These are phyloP conservation scores for Acronicta leporina DNA, from an alignment of 2,888 invertebrate species.

Conservation along the genomic window DNA sequence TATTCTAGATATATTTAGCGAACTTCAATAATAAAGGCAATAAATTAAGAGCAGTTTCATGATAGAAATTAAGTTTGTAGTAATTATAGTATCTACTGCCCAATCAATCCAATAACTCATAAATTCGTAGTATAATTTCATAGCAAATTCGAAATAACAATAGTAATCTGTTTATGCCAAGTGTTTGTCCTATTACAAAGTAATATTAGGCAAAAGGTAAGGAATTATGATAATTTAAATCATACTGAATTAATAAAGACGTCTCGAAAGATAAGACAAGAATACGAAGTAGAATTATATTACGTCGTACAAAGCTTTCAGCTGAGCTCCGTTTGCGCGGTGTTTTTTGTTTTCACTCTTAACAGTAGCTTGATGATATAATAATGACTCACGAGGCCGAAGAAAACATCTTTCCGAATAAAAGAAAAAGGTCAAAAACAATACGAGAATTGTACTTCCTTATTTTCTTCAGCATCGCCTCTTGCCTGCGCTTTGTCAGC, in stretches of 20 bases:
- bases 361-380: constrained; percentile 53
- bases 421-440: constrained; percentile 48
- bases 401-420: constrained; percentile 42
- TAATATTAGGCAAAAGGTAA: constrained; percentile 62
- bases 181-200: constrained; percentile 62
- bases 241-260: constrained; percentile 65
- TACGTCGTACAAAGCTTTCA: constrained; percentile 50
- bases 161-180: constrained; percentile 59
- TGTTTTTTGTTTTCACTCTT: constrained; percentile 47
- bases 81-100: too few species aligned
- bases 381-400: constrained; percentile 53
- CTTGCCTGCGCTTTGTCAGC: constrained; percentile 45
- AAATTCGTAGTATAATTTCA: constrained; percentile 41
- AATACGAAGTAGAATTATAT: constrained; percentile 52
- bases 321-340: constrained; percentile 25
- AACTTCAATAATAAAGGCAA: constrained; percentile 21
- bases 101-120: constrained; percentile 24
- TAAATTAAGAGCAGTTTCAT: constrained; percentile 20
- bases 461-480: constrained; percentile 22
- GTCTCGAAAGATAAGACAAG: constrained; percentile 47
- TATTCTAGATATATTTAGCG: constrained; percentile 32
- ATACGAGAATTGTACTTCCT: constrained; percentile 36
- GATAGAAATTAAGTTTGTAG: constrained; percentile 1
- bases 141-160: constrained; percentile 56
- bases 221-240: constrained; percentile 66